Percentiles rank a stretch among this genome's conserved stretches.
These are phyloP conservation scores for Chymomyza fuscimana DNA, from an alignment of 2,888 invertebrate species.

Conservation along the genomic window DNA sequence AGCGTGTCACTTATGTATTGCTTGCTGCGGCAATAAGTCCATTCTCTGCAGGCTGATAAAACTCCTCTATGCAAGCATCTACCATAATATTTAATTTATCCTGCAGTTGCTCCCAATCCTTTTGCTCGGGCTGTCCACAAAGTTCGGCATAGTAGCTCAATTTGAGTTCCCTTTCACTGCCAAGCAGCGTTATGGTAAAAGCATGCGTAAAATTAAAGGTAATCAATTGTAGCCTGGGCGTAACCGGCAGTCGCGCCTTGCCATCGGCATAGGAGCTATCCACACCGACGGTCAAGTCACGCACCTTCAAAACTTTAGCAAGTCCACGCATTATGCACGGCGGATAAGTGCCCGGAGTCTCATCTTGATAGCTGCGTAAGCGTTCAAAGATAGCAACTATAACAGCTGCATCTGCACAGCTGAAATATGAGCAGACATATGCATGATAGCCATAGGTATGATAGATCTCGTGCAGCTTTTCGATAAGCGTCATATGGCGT, in stretches of 20 bases:
- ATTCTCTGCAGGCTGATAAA: conserved; percentile 84
- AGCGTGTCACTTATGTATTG: neutral
- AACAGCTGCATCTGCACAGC: conserved; percentile 86
- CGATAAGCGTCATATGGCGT: conserved; percentile 81
- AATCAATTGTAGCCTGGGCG: conserved; percentile 90
- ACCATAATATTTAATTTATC: conserved; percentile 87
- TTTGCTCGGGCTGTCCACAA: conserved; percentile 84
- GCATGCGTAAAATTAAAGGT: conserved; percentile 95
- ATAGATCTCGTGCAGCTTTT: conserved; percentile 89
- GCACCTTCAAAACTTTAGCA: conserved; percentile 84
- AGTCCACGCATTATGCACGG: conserved; percentile 83
- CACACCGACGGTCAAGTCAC: conserved; percentile 92
- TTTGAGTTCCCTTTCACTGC: conserved; percentile 98
- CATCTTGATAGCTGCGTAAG: conserved; percentile 85
- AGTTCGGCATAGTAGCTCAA: conserved; percentile 98
- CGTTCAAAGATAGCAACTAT: conserved; percentile 89
- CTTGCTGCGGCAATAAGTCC: neutral
- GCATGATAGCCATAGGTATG: conserved; percentile 93
- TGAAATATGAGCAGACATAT: conserved; percentile 91
- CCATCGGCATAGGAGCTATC: conserved; percentile 86
- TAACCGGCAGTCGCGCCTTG: conserved; percentile 86
- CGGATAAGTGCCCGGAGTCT: conserved; percentile 84
- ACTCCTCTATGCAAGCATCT: conserved; percentile 87
- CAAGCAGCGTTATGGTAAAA: conserved; percentile 91
- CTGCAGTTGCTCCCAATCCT: conserved; percentile 84